Evolutionary conservation across 2,797 vertebrate species (phyloP).

Genomic region (Lepilemur septentrionalis): DNA sequence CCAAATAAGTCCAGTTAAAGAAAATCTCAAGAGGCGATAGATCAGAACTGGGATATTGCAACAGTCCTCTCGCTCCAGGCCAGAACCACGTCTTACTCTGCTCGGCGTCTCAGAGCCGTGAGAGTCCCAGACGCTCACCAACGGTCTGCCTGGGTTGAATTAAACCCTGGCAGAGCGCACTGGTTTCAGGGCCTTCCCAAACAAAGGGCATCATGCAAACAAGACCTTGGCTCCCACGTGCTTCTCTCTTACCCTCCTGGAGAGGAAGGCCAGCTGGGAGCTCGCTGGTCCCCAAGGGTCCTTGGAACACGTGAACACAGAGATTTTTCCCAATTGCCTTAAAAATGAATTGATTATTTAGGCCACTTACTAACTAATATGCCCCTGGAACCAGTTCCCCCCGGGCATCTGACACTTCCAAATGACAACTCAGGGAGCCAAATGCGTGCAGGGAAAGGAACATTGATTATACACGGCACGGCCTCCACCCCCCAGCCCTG

Average conservation of each 20-base stretch:
- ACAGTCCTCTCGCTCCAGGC: not conserved
- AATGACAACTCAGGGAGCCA: not conserved
- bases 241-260: not conserved
- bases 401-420: not conserved
- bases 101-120: not conserved
- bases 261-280: not conserved
- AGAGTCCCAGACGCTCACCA: not conserved
- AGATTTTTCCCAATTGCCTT: not conserved
- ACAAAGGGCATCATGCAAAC: not conserved
- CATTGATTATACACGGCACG: fast-evolving
- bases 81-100: not conserved
- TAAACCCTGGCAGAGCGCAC: not conserved
- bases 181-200: not conserved
- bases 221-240: not conserved
- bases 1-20: not conserved
- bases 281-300: fast-evolving
- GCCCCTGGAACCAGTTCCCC: not conserved
- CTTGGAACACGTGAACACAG: not conserved
- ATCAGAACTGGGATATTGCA: not conserved
- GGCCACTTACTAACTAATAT: not conserved
- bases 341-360: not conserved
- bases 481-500: fast-evolving
- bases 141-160: not conserved
- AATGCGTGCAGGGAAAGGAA: fast-evolving
- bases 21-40: not conserved